phyloP scores from a whole-genome alignment of 2,797 vertebrate genomes.

The Anguilla anguilla region DNA sequence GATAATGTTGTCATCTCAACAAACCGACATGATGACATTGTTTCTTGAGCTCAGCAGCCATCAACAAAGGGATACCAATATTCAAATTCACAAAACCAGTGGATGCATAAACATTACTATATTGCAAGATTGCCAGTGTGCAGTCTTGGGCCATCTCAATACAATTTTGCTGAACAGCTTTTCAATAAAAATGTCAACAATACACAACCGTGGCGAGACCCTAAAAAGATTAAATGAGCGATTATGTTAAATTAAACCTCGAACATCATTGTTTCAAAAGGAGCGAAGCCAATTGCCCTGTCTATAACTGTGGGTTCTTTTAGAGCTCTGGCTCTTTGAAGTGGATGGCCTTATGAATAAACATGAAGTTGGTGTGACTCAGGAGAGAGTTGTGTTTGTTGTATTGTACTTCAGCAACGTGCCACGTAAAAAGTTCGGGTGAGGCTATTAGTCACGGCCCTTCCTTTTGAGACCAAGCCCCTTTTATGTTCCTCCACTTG shows the following conservation, averaged over 20 bases:
- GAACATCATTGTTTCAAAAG: conserved; percentile 28
- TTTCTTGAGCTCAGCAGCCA: background rate
- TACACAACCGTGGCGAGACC: background rate
- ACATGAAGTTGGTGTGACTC: conserved; percentile 45
- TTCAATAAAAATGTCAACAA: background rate
- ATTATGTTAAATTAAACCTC: conserved; percentile 2
- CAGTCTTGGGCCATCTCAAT: background rate
- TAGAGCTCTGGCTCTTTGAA: conserved; percentile 44
- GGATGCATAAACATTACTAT: background rate
- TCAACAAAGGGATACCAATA: background rate
- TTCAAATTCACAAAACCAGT: background rate
- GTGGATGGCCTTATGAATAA: conserved; percentile 56
- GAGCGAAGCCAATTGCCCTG: conserved; percentile 16
- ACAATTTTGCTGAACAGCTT: background rate
- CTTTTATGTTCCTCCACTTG: conserved; percentile 46
- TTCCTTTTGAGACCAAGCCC: conserved; percentile 48
- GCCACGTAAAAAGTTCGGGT: conserved; percentile 52
- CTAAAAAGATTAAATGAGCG: background rate
- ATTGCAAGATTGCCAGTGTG: background rate
- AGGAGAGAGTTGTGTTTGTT: conserved; percentile 46
- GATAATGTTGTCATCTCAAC: background rate
- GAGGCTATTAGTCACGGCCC: conserved; percentile 55
- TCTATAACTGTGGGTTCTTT: conserved; percentile 38
- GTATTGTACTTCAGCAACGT: conserved; percentile 48
- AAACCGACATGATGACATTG: conserved; percentile 3